Conservation (phyloP, 2,888 invertebrate genomes). For the Flexamia atlantica region DNA sequence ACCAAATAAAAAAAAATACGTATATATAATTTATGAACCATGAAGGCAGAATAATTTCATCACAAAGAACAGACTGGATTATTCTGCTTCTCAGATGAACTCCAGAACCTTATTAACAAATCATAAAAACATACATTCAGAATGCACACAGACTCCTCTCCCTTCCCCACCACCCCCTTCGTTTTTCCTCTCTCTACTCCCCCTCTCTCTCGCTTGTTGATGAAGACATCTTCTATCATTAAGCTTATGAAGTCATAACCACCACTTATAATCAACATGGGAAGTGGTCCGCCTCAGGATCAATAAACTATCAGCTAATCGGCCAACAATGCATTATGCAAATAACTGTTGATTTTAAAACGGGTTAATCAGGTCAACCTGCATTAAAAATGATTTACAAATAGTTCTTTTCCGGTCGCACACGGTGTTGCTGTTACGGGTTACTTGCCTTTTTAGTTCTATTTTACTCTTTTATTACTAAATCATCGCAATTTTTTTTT, state of each 20-base stretch:
- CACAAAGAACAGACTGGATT: too few relatives aligned
- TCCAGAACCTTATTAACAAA: too few relatives aligned
- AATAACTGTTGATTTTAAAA: not conserved
- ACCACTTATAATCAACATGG: constrained; percentile 1
- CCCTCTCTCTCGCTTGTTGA: not conserved
- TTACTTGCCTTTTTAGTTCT: too few relatives aligned
- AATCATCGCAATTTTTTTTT: too few relatives aligned
- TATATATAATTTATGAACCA: too few relatives aligned
- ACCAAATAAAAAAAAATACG: too few relatives aligned
- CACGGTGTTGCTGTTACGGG: too few relatives aligned
- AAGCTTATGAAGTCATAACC: constrained; percentile 21
- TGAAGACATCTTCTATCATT: constrained; percentile 14
- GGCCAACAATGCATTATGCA: not conserved
- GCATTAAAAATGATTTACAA: not conserved
- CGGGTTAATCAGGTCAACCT: not conserved
- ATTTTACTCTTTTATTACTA: too few relatives aligned
- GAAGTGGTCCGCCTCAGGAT: not conserved
- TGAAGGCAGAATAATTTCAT: too few relatives aligned
- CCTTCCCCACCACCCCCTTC: too few relatives aligned
- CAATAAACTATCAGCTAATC: not conserved
- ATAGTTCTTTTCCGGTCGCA: not conserved
- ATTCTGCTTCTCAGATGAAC: too few relatives aligned
- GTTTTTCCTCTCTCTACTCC: not conserved
- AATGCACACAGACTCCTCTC: not conserved
- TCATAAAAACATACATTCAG: not conserved